Base-by-base conservation (phyloP, 2,888 invertebrate species). In the Tribolium freemani region DNA sequence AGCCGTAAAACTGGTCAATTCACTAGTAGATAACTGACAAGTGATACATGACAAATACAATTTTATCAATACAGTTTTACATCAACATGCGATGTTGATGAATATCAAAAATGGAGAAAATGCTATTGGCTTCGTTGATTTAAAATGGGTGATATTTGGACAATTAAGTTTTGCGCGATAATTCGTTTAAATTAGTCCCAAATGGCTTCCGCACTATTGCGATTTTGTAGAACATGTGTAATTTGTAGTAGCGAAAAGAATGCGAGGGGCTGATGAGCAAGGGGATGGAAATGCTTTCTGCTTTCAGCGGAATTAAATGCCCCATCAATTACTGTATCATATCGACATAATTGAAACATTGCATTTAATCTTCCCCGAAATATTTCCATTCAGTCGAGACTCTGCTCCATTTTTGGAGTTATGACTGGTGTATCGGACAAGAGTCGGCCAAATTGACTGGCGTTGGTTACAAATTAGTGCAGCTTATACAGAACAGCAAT, bases 401-500 rank as follows among this genome's bases (percentile, higher is more conserved):
- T 16, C 44, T 58, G 45, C 20, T 58, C 58, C 60, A 60, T 60
- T 60, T 60, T 48, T 60, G 60, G 46, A 64, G 30, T 64, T 53
- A 64, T 53, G 26, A 57, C 16, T 56, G 10, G 26, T 54, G 54
- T 66, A 38, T 38, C 46, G 56, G 21, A 67, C 66, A 67, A 56
- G 46, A 54, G 66, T 56, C 38, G 58, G 51, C 31, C 56, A 31
- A 70, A 72, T 64, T 70, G 61, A 11, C 38, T 51, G 45, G 68
- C 13, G 61, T 60, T 68, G 61, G 61, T 56, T 54, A 56, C 21
- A 71, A 48, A 68, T 74, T 74, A 16, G 10, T 66, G 61, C 38
- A 71, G 66, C 67, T 71, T 60, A 73, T 71, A 67, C 73, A 67
- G 50, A 60, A 38, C 51, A 51, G 63, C 71, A 71, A 68, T 74